A percentile compares a stretch with the other conserved stretches of the same genome.
Conservation (phyloP, 2,113 vertebrate genomes). For the Pipa parva region DNA sequence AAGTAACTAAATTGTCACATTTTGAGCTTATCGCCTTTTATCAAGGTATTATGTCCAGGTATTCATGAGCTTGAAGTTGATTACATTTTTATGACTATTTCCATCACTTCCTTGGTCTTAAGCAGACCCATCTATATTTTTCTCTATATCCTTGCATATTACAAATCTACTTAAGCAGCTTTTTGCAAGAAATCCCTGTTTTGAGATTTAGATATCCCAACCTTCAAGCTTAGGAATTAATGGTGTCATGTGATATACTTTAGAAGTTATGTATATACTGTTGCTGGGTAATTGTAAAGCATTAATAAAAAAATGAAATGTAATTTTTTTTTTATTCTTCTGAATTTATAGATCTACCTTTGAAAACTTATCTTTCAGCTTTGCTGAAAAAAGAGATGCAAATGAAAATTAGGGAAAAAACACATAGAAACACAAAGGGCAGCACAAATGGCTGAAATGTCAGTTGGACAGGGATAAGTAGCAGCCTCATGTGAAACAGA, state of each 20-base stretch:
- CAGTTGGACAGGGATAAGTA: too few species aligned
- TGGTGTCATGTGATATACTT: neutral
- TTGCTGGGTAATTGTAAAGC: too few species aligned
- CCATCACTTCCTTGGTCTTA: conserved; percentile 26
- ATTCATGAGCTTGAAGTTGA: conserved; percentile 17
- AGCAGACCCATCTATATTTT: conserved; percentile 23
- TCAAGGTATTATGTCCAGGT: conserved; percentile 23
- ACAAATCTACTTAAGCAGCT: conserved; percentile 18
- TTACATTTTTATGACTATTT: conserved; percentile 31
- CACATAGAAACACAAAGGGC: too few species aligned
- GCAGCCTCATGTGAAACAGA: too few species aligned
- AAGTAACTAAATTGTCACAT: neutral
- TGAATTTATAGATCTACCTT: too few species aligned
- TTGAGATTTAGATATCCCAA: conserved; percentile 10
- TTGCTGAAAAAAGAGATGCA: too few species aligned
- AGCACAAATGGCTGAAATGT: too few species aligned
- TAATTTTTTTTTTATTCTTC: too few species aligned
- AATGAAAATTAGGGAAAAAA: too few species aligned
- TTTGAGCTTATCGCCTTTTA: neutral
- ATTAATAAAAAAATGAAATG: too few species aligned
- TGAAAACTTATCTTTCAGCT: too few species aligned
- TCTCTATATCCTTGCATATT: conserved; percentile 27
- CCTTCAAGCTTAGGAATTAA: neutral
- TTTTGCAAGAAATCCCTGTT: neutral
- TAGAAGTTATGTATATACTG: too few species aligned